Conservation (phyloP, 2,113 vertebrate species). For the Leucosticte australis region DNA sequence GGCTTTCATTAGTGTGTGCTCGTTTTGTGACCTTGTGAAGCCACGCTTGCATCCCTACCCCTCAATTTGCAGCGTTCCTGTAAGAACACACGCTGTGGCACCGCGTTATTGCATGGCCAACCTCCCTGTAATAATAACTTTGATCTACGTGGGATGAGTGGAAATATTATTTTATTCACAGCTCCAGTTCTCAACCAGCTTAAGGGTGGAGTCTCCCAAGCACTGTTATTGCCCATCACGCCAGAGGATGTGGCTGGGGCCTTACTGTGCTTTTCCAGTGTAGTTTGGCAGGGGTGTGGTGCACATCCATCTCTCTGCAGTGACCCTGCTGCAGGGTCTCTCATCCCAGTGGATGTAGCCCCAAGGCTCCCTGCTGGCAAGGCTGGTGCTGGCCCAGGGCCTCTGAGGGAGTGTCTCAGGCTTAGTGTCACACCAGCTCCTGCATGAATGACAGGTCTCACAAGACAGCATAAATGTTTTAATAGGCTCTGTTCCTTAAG, state of each 20-base stretch:
- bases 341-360: background rate
- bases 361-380: accelerated
- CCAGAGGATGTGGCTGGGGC: constrained; percentile 49
- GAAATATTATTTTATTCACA: constrained; percentile 40
- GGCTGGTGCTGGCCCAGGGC: background rate
- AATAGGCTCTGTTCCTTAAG: background rate
- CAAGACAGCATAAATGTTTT: background rate
- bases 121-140: constrained; percentile 21
- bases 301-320: background rate
- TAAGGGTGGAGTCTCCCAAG: constrained; percentile 40
- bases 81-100: background rate
- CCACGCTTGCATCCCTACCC: background rate
- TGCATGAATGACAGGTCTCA: background rate
- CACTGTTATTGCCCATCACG: background rate
- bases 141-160: background rate
- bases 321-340: background rate
- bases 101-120: background rate
- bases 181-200: background rate
- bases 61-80: background rate
- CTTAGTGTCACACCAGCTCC: background rate
- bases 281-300: background rate
- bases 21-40: background rate
- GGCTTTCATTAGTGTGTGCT: background rate
- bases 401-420: background rate
- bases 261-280: constrained; percentile 23